phyloP scores from a whole-genome alignment of 2,113 vertebrate genomes.

The Urocitellus parryii region DNA sequence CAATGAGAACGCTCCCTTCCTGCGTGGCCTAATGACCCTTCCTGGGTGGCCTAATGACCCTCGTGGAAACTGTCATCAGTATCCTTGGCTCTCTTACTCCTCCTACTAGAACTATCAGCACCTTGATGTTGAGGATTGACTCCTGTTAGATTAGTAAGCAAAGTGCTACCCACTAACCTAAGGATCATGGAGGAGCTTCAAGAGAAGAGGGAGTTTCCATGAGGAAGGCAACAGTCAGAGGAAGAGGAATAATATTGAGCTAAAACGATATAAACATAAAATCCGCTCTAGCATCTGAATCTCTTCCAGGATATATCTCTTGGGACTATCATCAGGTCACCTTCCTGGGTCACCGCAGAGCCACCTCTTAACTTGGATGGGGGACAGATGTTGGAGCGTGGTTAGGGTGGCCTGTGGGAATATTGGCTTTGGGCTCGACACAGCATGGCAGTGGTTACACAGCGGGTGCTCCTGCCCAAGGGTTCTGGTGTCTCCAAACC shows the following conservation, averaged over 20 bases:
- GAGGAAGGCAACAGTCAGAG: not conserved
- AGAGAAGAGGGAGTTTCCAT: not conserved
- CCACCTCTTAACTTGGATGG: no score
- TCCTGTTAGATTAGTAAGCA: not conserved
- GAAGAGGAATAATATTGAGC: no score
- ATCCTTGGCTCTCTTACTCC: not conserved
- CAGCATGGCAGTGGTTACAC: not conserved
- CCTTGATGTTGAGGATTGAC: not conserved
- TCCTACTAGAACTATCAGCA: not conserved
- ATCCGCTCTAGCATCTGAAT: fast-evolving
- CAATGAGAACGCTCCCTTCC: not conserved
- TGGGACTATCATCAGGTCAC: not conserved
- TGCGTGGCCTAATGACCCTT: fast-evolving
- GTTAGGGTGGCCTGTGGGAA: fast-evolving
- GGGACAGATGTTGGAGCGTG: not conserved
- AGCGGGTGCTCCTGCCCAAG: not conserved
- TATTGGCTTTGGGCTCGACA: not conserved
- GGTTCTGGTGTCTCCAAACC: fast-evolving
- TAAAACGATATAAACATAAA: not conserved
- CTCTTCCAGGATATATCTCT: not conserved
- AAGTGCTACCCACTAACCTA: not conserved
- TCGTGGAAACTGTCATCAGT: no score
- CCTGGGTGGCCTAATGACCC: fast-evolving
- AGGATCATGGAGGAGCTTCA: not conserved
- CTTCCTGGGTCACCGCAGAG: not conserved